phyloP scores from a whole-genome alignment of 2,797 vertebrate species.

The Pitangus sulphuratus region DNA sequence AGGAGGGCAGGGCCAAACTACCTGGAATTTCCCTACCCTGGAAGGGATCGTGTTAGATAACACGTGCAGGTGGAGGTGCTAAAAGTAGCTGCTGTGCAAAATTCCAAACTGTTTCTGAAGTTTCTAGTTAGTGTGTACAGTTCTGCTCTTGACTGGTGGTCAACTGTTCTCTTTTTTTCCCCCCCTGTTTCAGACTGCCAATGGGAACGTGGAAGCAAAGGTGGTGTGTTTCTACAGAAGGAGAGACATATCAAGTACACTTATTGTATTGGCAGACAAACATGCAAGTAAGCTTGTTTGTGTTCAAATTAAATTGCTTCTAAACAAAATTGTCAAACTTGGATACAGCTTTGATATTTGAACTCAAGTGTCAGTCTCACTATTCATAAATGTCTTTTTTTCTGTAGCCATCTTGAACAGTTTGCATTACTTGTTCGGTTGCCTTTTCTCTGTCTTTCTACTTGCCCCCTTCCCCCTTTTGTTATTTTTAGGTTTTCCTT shows the following conservation, averaged over 20 bases:
- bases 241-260: conserved; percentile 95
- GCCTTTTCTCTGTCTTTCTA: background rate
- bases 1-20: background rate
- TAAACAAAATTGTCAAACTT: background rate
- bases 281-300: conserved; percentile 92
- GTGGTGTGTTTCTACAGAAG: conserved; percentile 98
- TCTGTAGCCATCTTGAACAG: background rate
- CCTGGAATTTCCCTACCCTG: background rate
- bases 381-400: background rate
- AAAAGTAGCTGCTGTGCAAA: background rate
- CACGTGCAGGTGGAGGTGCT: background rate
- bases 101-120: background rate
- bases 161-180: background rate
- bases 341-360: background rate
- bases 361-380: background rate
- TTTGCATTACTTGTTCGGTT: background rate
- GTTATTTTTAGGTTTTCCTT: background rate
- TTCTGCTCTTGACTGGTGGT: background rate
- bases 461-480: too few species aligned
- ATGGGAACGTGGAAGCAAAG: conserved; percentile 98
- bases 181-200: conserved; percentile 88
- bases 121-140: fast-evolving
- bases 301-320: background rate
- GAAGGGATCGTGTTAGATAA: background rate
- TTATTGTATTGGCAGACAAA: conserved; percentile 97